A percentile compares a stretch with the other conserved stretches of the same genome.
These are phyloP conservation scores for Leucania comma DNA, from an alignment of 2,888 invertebrate species.

Conservation along the genomic window DNA sequence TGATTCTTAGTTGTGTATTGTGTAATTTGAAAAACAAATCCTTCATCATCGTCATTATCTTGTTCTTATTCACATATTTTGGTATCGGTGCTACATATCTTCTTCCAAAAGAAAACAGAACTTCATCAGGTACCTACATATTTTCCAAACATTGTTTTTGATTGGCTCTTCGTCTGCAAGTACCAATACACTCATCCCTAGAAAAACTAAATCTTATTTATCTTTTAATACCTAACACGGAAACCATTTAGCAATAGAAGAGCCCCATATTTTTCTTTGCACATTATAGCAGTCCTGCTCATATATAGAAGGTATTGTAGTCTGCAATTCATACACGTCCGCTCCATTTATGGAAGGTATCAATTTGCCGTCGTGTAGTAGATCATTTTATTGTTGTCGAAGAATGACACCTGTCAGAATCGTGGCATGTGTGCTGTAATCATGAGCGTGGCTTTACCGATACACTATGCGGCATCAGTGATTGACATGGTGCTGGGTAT, in stretches of 20 bases:
- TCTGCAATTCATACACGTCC: constrained; percentile 47
- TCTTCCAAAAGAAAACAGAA: not conserved
- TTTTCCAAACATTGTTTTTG: not conserved
- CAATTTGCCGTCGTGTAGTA: constrained; percentile 50
- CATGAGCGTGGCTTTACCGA: constrained; percentile 17
- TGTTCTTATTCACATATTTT: not conserved
- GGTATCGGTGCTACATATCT: not conserved
- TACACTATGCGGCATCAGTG: constrained; percentile 11
- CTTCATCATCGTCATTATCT: not conserved
- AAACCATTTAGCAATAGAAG: constrained; percentile 22
- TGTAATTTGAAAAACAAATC: not conserved
- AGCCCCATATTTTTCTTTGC: constrained; percentile 18
- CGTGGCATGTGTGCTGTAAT: constrained; percentile 34
- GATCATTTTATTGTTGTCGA: constrained; percentile 45
- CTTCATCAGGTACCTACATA: not conserved
- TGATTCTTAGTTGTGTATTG: not conserved
- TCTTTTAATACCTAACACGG: constrained; percentile 20
- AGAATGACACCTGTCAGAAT: constrained; percentile 46
- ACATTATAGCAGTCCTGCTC: constrained; percentile 28
- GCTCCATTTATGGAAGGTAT: constrained; percentile 51
- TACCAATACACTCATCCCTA: not conserved
- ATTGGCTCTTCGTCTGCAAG: not conserved
- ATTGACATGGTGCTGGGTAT: constrained; percentile 2
- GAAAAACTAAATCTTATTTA: not conserved
- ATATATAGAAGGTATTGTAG: constrained; percentile 34